Percentiles rank a stretch among this genome's conserved stretches.
Evolutionary conservation across 2,888 invertebrate species (phyloP).

Genomic region (Stratiomys singularior): DNA sequence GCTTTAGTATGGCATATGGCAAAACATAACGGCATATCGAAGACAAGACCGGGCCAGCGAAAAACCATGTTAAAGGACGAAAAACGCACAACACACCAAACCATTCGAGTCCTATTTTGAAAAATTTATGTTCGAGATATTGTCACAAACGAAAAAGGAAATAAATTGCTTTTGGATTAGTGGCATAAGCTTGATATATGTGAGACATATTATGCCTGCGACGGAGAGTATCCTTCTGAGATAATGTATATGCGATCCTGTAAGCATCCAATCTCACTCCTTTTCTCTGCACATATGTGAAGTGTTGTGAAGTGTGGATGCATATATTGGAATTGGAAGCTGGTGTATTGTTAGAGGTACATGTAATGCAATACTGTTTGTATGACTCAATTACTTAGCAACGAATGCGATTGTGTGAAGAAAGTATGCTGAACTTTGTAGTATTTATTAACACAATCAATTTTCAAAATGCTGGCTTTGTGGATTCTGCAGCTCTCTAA

Average conservation of each 20-base stretch:
- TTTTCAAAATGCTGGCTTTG: no score
- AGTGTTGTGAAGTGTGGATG: no score
- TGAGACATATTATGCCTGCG: slow-evolving; percentile 51
- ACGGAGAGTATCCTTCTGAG: slow-evolving; percentile 44
- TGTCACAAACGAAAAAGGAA: slow-evolving; percentile 52
- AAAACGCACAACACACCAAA: slow-evolving; percentile 40
- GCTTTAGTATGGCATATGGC: no score
- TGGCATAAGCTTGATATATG: slow-evolving; percentile 52
- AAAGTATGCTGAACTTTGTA: no score
- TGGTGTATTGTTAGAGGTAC: not conserved
- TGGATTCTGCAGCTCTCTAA: no score
- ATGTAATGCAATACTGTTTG: slow-evolving; percentile 14
- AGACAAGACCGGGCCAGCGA: not conserved
- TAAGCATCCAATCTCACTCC: not conserved
- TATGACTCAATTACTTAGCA: slow-evolving; percentile 1
- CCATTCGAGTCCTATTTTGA: slow-evolving; percentile 52
- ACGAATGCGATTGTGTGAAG: not conserved
- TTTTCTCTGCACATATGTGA: not conserved
- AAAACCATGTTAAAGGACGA: not conserved
- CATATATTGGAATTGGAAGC: not conserved
- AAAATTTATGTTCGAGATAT: slow-evolving; percentile 52
- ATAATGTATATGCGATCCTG: not conserved
- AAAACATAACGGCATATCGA: not conserved
- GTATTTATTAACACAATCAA: no score
- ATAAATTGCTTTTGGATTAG: slow-evolving; percentile 53